A percentile compares a stretch with the other conserved stretches of the same genome.
phyloP scores from a whole-genome alignment of 2,113 vertebrate species.

The Potamarius usumacintae region DNA sequence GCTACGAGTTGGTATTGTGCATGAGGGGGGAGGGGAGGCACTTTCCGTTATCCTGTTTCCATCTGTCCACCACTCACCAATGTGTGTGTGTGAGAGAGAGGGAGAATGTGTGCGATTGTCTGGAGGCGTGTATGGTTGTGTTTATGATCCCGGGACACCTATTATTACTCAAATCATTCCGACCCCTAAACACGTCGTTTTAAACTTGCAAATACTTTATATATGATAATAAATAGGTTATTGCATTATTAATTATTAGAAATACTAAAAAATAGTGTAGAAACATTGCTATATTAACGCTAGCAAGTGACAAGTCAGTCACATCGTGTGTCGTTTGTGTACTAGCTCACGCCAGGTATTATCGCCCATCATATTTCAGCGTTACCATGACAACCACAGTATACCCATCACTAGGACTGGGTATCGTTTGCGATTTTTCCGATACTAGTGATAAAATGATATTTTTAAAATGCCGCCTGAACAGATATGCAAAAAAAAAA shows the following conservation, averaged over 20 bases:
- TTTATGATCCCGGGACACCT: neutral
- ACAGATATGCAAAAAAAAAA: too few species aligned
- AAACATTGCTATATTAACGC: neutral
- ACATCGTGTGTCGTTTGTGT: neutral
- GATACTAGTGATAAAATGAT: too few species aligned
- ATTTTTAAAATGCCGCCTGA: too few species aligned
- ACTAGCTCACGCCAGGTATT: too few species aligned
- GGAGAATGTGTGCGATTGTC: neutral
- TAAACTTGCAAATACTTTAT: neutral
- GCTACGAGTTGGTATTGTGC: slow-evolving; percentile 30
- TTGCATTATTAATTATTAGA: neutral
- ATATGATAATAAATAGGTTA: neutral
- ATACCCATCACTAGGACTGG: neutral
- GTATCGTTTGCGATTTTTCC: too few species aligned
- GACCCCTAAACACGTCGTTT: neutral
- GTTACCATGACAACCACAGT: neutral
- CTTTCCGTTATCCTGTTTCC: slow-evolving; percentile 39
- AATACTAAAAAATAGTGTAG: neutral
- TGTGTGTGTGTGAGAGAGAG: neutral
- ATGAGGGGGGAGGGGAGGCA: neutral
- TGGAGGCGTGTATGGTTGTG: neutral
- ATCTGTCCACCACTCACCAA: slow-evolving; percentile 18
- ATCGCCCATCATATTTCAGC: neutral
- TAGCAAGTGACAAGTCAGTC: neutral
- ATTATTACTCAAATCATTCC: neutral